These are phyloP conservation scores for Characodon lateralis DNA, from an alignment of 2,797 vertebrate species.

Conservation along the genomic window DNA sequence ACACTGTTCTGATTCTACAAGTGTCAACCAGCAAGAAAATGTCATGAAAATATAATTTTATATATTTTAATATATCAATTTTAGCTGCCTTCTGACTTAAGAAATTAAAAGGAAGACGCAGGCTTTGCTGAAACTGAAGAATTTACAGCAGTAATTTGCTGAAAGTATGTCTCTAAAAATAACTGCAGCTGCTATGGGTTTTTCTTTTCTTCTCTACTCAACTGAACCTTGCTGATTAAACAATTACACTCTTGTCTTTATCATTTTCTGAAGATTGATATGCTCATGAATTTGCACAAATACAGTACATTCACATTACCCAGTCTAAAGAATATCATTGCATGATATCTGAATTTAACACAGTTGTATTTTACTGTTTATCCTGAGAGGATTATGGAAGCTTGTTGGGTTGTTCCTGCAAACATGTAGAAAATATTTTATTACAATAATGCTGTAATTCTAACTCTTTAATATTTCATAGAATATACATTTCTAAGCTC, in stretches of 20 bases:
- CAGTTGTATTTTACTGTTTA: slow-evolving; percentile 55
- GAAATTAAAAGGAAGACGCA: slow-evolving; percentile 28
- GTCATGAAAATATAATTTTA: slow-evolving; percentile 42
- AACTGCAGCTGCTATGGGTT: slow-evolving; percentile 64
- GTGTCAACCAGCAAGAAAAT: slow-evolving; percentile 43
- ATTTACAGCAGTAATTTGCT: slow-evolving; percentile 27
- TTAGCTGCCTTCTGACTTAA: slow-evolving; percentile 49
- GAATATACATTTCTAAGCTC: slow-evolving; percentile 43
- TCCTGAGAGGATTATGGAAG: slow-evolving; percentile 47
- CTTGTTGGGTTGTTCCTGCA: slow-evolving; percentile 1
- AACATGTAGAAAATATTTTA: slow-evolving; percentile 16
- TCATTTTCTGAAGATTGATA: slow-evolving; percentile 48
- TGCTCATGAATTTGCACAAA: slow-evolving; percentile 64
- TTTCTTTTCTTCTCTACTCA: slow-evolving; percentile 57
- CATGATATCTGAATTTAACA: slow-evolving; percentile 69
- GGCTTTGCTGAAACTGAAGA: slow-evolving; percentile 26
- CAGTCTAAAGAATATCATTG: slow-evolving; percentile 58
- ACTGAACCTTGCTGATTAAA: slow-evolving; percentile 51
- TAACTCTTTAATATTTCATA: slow-evolving; percentile 36
- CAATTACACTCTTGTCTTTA: slow-evolving; percentile 45
- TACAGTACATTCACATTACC: slow-evolving; percentile 49
- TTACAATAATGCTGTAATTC: slow-evolving; percentile 42
- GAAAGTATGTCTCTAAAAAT: slow-evolving; percentile 37
- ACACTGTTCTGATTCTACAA: slow-evolving; percentile 39
- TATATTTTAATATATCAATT: slow-evolving; percentile 73